Conservation (phyloP, 2,797 vertebrate species). For the Tamandua tetradactyla region DNA sequence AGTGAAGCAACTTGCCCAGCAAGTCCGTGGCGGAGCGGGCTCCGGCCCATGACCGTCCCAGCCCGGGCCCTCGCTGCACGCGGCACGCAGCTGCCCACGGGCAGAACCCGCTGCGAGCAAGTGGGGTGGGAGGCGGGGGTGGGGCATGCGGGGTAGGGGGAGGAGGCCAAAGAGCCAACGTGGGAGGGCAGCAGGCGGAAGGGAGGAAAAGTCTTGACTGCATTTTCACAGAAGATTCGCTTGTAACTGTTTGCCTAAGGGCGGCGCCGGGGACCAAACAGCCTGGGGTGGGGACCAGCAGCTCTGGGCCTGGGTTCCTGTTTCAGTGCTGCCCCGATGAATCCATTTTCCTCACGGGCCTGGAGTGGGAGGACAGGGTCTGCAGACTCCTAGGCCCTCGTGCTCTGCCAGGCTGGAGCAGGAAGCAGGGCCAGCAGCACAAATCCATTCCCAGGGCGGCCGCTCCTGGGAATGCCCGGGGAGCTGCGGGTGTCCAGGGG, state of each 20-base stretch:
- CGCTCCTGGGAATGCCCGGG: not conserved
- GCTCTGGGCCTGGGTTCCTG: not conserved
- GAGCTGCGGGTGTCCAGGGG: not conserved
- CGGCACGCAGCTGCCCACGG: not conserved
- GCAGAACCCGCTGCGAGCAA: not conserved
- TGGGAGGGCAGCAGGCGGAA: not conserved
- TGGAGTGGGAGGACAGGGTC: not conserved
- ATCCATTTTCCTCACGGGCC: not conserved
- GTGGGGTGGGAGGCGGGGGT: accelerated
- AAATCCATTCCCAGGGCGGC: not conserved
- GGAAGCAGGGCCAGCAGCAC: not conserved
- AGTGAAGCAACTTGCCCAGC: not conserved
- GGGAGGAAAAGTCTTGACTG: not conserved
- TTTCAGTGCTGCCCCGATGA: not conserved
- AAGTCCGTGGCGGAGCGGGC: not conserved
- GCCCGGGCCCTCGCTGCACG: not conserved
- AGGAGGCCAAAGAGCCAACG: not conserved
- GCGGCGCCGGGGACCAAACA: not conserved
- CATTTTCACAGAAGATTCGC: not conserved
- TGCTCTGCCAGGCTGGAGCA: not conserved
- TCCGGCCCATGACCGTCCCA: not conserved
- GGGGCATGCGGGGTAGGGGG: no score
- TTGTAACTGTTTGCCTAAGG: not conserved
- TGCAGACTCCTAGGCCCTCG: not conserved
- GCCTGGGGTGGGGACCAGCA: not conserved